Evolutionary conservation across 2,113 vertebrate species (phyloP), one percentile per base, ranked within the genome.

Genomic region (Anthoscopus minutus): DNA sequence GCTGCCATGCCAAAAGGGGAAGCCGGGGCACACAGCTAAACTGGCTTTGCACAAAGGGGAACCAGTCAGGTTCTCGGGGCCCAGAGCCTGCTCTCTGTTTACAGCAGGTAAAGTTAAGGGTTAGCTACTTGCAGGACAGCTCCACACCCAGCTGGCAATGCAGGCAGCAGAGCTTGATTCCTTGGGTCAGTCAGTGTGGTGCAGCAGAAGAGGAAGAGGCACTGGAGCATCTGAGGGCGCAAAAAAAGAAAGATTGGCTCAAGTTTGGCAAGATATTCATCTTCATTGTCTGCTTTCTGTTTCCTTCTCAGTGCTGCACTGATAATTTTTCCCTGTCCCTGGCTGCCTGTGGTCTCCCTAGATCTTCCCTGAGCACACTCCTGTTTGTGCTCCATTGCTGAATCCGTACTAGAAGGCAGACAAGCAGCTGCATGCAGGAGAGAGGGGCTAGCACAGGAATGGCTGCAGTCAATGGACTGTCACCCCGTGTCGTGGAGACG

Each of bases 401-500:
- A 66, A 47, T 15, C 16, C 2, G 0, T 9, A 37, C 13, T 38
- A 56, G 51, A 79, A 71, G 62, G 57, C 77, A 80, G 62, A 45
- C 3, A 30, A 72, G 18, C n/a, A 92, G 58, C 44, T 7, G 6
- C 6, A 5, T 18, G 12, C 6, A 5, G 50, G 38, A 30, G 5
- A 15, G 50, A 62, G 44, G 33, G 30, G 18, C 44, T 45, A 48
- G 48, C 44, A 50, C 35, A 24, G 71, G 42, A 66, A 71, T 0
- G 4, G 22, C 53, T 53, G 31, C 4, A 2, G 33, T 60, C 9
- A 2, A 11, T 37, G 45, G 38, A 14, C 25, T 72, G 33, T 33
- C 47, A 48, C 10, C 8, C 9, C 0, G 0, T 25, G 14, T 22
- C 54, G 23, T 15, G 23, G 57, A 73, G 35, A 30, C 0, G 0